Evolutionary conservation across 2,888 invertebrate species (phyloP).

Genomic region (Odiellus spinosus): DNA sequence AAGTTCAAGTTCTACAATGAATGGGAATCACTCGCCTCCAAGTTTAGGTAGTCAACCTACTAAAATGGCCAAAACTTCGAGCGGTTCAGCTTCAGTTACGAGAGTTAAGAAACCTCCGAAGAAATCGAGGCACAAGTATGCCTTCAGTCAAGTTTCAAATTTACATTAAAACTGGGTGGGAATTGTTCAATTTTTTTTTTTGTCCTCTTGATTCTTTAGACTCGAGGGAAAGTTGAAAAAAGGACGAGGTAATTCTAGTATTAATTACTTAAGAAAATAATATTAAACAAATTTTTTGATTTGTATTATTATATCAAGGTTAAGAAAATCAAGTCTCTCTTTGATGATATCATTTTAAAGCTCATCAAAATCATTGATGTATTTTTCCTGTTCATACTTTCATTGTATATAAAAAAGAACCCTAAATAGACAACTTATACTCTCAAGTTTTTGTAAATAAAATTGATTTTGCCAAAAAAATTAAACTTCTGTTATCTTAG

Average conservation of each 20-base stretch:
- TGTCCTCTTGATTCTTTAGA: not conserved
- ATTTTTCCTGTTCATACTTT: too few relatives aligned
- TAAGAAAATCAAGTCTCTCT: too few relatives aligned
- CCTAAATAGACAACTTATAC: too few relatives aligned
- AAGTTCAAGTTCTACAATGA: conserved; percentile 9
- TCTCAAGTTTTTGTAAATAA: too few relatives aligned
- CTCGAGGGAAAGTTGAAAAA: not conserved
- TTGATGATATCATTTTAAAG: too few relatives aligned
- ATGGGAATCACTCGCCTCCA: conserved; percentile 11
- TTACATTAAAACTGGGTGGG: not conserved
- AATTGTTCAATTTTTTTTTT: not conserved
- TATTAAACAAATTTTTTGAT: too few relatives aligned
- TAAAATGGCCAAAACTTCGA: conserved; percentile 8
- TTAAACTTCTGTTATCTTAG: too few relatives aligned
- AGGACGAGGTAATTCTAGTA: not conserved
- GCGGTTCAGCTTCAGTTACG: not conserved
- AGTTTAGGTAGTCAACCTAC: conserved; percentile 6
- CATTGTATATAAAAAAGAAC: too few relatives aligned
- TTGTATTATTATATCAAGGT: too few relatives aligned
- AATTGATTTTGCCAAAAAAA: too few relatives aligned
- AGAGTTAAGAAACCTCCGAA: conserved; percentile 13
- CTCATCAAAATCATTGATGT: too few relatives aligned
- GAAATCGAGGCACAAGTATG: conserved; percentile 7
- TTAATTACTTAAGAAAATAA: too few relatives aligned
- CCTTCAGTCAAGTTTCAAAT: not conserved